phyloP scores from a whole-genome alignment of 2,888 invertebrate genomes.

The Tribolium freemani region DNA sequence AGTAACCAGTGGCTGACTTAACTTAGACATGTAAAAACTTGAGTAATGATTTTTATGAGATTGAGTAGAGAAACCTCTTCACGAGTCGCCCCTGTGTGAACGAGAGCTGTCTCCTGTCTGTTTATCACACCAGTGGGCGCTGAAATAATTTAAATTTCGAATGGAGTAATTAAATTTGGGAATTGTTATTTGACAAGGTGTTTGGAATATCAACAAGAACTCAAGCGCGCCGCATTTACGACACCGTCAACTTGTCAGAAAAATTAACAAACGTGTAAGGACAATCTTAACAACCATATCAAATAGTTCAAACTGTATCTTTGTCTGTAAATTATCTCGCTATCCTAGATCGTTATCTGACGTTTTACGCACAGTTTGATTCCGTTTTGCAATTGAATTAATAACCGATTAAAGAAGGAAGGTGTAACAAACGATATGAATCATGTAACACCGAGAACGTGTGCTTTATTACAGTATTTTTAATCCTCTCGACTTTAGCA shows the following conservation, averaged over 20 bases:
- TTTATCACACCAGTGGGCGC: slow-evolving; percentile 19
- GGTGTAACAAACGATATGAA: slow-evolving; percentile 15
- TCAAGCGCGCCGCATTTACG: background rate
- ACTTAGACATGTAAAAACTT: too few species aligned
- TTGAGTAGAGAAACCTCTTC: too few species aligned
- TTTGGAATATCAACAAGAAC: background rate
- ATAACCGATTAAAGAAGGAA: slow-evolving; percentile 28
- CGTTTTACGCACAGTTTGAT: slow-evolving; percentile 27
- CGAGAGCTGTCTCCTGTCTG: background rate
- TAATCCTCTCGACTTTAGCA: background rate
- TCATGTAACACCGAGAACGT: slow-evolving; percentile 3
- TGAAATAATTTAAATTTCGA: slow-evolving; percentile 23
- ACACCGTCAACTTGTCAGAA: slow-evolving; percentile 3
- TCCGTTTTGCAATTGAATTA: slow-evolving; percentile 27
- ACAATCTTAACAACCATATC: slow-evolving; percentile 20
- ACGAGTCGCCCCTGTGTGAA: too few species aligned
- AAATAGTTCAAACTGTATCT: background rate
- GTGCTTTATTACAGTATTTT: slow-evolving; percentile 30
- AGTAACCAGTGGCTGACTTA: background rate
- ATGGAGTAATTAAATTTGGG: slow-evolving; percentile 11
- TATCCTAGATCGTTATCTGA: slow-evolving; percentile 31
- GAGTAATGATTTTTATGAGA: too few species aligned
- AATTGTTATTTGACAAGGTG: slow-evolving; percentile 14
- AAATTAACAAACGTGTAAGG: slow-evolving; percentile 15
- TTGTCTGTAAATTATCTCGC: slow-evolving; percentile 19